A percentile compares a stretch with the other conserved stretches of the same genome.
These are phyloP conservation scores for Tholera decimalis DNA, from an alignment of 2,888 invertebrate genomes.

Conservation along the genomic window DNA sequence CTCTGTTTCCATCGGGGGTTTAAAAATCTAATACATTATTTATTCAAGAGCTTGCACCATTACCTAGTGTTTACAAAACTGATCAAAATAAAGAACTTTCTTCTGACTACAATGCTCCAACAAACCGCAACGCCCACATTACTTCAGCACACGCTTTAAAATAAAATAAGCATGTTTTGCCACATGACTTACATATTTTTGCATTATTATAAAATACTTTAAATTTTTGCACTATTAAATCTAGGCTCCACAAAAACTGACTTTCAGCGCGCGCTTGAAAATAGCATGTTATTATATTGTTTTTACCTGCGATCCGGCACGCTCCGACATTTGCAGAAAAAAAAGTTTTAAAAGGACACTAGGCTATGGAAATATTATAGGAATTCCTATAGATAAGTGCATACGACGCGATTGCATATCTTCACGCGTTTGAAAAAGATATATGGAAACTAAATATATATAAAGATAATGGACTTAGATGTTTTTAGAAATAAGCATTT, in stretches of 20 bases:
- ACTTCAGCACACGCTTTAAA: conserved; percentile 27
- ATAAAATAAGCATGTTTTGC: conserved; percentile 48
- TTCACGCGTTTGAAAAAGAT: conserved; percentile 35
- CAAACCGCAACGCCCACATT: conserved; percentile 40
- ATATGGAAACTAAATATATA: conserved; percentile 5
- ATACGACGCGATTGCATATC: conserved; percentile 36
- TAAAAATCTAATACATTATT: too few species aligned
- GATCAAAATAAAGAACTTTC: conserved; percentile 19
- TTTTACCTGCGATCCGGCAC: conserved; percentile 70
- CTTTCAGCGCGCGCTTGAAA: conserved; percentile 55
- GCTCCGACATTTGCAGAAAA: conserved; percentile 62
- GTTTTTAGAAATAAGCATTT: background rate
- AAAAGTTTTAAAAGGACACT: conserved; percentile 55
- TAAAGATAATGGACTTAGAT: background rate
- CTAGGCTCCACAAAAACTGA: conserved; percentile 53
- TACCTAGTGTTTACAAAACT: background rate
- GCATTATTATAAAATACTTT: conserved; percentile 54
- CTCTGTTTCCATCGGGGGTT: too few species aligned
- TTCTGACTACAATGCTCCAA: conserved; percentile 17
- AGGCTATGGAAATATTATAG: conserved; percentile 61
- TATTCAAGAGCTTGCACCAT: background rate
- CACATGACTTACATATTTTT: conserved; percentile 50
- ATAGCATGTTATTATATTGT: conserved; percentile 72
- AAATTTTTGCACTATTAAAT: conserved; percentile 60
- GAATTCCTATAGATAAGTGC: conserved; percentile 45